These are phyloP conservation scores for Drosophila rubida DNA, from an alignment of 2,888 invertebrate species.

Conservation along the genomic window DNA sequence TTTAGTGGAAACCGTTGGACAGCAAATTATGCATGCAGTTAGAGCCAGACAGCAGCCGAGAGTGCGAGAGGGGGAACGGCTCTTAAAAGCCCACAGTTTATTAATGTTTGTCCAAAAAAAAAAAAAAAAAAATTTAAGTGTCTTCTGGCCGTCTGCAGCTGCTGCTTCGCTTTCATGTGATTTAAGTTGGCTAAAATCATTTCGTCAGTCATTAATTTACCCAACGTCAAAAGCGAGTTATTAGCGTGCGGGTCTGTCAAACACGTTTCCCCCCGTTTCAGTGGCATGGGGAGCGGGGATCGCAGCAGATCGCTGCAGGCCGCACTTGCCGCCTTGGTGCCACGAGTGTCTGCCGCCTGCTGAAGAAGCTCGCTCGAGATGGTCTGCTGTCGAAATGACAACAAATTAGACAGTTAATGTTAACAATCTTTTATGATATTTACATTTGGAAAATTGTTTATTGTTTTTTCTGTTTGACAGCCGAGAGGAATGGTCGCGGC, in stretches of 20 bases:
- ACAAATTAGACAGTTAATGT: slow-evolving; percentile 79
- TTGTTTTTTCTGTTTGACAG: slow-evolving; percentile 26
- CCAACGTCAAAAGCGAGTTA: slow-evolving; percentile 71
- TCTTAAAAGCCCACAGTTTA: slow-evolving; percentile 72
- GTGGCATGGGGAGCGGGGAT: too few species aligned
- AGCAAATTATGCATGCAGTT: slow-evolving; percentile 73
- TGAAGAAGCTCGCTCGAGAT: slow-evolving; percentile 69
- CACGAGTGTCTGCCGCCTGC: slow-evolving; percentile 52
- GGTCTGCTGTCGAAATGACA: slow-evolving; percentile 61
- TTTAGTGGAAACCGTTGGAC: slow-evolving; percentile 70
- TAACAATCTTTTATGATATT: slow-evolving; percentile 79
- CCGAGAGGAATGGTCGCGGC: slow-evolving; percentile 14
- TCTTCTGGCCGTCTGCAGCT: slow-evolving; percentile 34
- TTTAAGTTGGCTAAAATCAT: slow-evolving; percentile 78
- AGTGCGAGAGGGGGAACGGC: background rate
- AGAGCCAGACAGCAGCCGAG: background rate
- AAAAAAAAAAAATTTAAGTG: slow-evolving; percentile 75
- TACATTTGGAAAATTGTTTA: slow-evolving; percentile 69
- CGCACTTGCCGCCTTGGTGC: slow-evolving; percentile 54
- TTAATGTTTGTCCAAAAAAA: slow-evolving; percentile 79
- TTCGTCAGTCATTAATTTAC: slow-evolving; percentile 74
- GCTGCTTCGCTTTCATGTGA: slow-evolving; percentile 40
- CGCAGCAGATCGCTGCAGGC: slow-evolving; percentile 59
- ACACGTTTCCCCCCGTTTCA: too few species aligned
- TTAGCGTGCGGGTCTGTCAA: slow-evolving; percentile 73